Evolutionary conservation across 2,797 vertebrate species (phyloP).

Genomic region (Enteromius viviparus): DNA sequence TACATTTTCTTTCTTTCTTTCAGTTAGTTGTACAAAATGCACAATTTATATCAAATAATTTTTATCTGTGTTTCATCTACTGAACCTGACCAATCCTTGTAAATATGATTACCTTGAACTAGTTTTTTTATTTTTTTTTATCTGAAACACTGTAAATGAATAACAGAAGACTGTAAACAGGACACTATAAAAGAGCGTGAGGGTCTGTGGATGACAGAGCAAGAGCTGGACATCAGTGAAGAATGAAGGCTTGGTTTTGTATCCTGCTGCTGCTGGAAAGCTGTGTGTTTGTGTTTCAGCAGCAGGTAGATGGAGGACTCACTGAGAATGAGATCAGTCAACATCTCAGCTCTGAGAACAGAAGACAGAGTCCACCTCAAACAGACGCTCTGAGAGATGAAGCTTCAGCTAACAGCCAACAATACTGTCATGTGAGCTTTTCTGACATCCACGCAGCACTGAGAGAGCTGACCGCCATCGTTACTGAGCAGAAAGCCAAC

Average conservation of each 20-base stretch:
- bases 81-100: background rate
- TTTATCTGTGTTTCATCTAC: too few relatives aligned
- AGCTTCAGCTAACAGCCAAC: too few relatives aligned
- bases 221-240: background rate
- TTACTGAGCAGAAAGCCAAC: too few relatives aligned
- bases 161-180: background rate
- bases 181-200: background rate
- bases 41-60: too few relatives aligned
- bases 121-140: background rate
- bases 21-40: too few relatives aligned
- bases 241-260: background rate
- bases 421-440: too few relatives aligned
- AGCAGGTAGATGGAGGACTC: background rate
- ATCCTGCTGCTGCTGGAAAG: background rate
- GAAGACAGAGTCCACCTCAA: background rate
- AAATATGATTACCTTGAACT: background rate
- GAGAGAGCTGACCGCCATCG: too few relatives aligned
- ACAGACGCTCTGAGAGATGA: background rate
- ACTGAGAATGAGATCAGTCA: background rate
- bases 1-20: too few relatives aligned
- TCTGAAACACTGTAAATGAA: background rate
- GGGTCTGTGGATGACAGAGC: background rate
- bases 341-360: background rate
- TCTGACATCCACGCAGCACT: too few relatives aligned
- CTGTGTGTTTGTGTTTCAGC: too few relatives aligned